Evolutionary conservation across 2,888 invertebrate species (phyloP), one percentile per base, ranked within the genome.

Genomic region (Drosophila helvetica): DNA sequence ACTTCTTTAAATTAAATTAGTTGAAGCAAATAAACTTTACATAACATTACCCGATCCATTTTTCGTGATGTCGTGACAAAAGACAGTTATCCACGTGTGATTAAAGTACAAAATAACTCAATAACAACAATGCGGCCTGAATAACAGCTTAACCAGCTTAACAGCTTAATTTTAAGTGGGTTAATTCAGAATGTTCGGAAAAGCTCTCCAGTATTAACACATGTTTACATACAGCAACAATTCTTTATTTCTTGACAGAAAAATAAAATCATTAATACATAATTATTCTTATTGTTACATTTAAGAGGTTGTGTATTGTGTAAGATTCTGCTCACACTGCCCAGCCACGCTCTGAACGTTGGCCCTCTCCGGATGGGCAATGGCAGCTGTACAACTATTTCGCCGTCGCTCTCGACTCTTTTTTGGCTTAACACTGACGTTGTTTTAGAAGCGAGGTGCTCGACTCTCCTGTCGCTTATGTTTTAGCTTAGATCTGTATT

Each of bases 221-320:
- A 67, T 10, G 0, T 30, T 25, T 66, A 54, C 59, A 48, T 57
- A 57, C 54, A 64, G 71, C 71, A 70, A 64, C 57, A 70, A 57
- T 71, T 54, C 25, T 62, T 76, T 71, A 58, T 77, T 76, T 74
- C 25, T 65, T 19, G 59, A 69, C 77, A 71, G 62, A 75, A 80
- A 78, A 72, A 77, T 78, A 79, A 60, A 77, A 72, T 72, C 48
- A 69, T 59, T 71, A 68, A 64, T 75, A 78, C 65, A 74, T 56
- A 57, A 57, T 56, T 53, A 60, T 33, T 66, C 48, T 58, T n/a
- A 38, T 38, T n/a, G n/a, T 38, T 38, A 61, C 64, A 64, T 66
- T 67, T 10, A 61, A 38, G 38, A 38, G 15, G 38, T 38, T 50
- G 48, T 60, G 27, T 63, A 53, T 43, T 60, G 27, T 63, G 43